Evolutionary conservation across 1,140 invertebrate genomes (phyloP).

Genomic region (Drosophila mayri): DNA sequence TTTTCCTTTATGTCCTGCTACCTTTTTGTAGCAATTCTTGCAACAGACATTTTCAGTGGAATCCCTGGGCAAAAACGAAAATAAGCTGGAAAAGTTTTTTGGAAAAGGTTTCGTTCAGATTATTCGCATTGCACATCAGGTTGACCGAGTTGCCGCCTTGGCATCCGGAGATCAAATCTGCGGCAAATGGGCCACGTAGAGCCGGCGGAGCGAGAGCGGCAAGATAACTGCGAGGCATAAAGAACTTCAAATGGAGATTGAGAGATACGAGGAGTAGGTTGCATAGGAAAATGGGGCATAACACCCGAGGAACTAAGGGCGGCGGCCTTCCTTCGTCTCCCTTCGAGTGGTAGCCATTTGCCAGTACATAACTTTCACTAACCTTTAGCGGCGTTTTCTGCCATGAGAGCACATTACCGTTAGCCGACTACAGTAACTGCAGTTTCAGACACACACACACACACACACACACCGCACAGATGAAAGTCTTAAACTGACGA

Average conservation of each 20-base stretch:
- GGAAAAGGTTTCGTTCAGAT: slow-evolving; percentile 8
- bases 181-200: slow-evolving; percentile 35
- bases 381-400: slow-evolving; percentile 53
- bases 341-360: slow-evolving; percentile 40
- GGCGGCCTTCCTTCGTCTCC: background rate
- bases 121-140: slow-evolving; percentile 38
- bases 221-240: slow-evolving; percentile 42
- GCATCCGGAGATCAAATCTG: slow-evolving; percentile 36
- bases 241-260: slow-evolving; percentile 58
- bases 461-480: slow-evolving; percentile 16
- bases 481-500: slow-evolving; percentile 35
- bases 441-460: slow-evolving; percentile 23
- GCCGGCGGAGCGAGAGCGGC: background rate
- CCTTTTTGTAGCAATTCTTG: background rate
- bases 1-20: background rate
- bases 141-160: slow-evolving; percentile 22
- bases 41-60: background rate
- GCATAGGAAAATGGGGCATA: slow-evolving; percentile 40
- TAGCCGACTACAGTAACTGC: slow-evolving; percentile 47
- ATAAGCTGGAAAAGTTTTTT: slow-evolving; percentile 9
- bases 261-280: slow-evolving; percentile 42
- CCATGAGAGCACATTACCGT: slow-evolving; percentile 58
- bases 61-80: background rate
- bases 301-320: background rate
- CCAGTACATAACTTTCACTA: slow-evolving; percentile 63